Evolutionary conservation across 2,113 vertebrate species (phyloP).

Genomic region (Phyllopteryx taeniolatus): DNA sequence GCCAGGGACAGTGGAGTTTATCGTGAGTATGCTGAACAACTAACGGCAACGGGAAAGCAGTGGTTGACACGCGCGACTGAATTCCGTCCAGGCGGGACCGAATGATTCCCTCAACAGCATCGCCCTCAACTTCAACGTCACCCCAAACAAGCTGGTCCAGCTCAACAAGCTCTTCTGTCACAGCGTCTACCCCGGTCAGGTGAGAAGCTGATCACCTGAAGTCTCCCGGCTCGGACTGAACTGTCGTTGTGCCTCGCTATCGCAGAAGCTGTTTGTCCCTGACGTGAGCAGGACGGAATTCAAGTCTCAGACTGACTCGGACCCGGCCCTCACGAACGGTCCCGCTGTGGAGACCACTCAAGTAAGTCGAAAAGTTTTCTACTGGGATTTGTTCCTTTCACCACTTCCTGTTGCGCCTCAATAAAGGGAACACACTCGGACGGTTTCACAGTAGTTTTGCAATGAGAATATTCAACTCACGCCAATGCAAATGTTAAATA

Average conservation of each 20-base stretch:
- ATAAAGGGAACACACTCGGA: too few relatives aligned
- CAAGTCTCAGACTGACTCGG: conserved; percentile 43
- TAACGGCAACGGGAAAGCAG: neutral
- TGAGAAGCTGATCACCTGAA: conserved; percentile 49
- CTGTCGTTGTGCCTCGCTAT: neutral
- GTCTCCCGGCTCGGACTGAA: neutral
- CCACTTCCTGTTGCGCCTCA: too few relatives aligned
- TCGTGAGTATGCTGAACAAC: conserved; percentile 52
- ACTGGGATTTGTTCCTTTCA: too few relatives aligned
- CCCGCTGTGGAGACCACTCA: conserved; percentile 74
- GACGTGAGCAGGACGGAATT: conserved; percentile 68
- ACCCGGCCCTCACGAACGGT: conserved; percentile 65
- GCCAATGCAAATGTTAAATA: too few relatives aligned
- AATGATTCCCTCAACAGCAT: conserved; percentile 91
- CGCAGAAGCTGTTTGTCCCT: conserved; percentile 90
- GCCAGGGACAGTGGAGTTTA: conserved; percentile 71
- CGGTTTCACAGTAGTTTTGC: too few relatives aligned
- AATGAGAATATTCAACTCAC: too few relatives aligned
- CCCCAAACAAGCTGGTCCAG: conserved; percentile 93
- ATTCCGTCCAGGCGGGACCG: conserved; percentile 78
- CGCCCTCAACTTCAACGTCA: conserved; percentile 92
- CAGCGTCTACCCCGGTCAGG: conserved; percentile 92
- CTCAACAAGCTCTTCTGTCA: conserved; percentile 91
- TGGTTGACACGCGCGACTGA: neutral
- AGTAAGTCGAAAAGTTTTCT: conserved; percentile 64